These are phyloP conservation scores for Panorpa germanica DNA, from an alignment of 2,888 invertebrate genomes.

Conservation along the genomic window DNA sequence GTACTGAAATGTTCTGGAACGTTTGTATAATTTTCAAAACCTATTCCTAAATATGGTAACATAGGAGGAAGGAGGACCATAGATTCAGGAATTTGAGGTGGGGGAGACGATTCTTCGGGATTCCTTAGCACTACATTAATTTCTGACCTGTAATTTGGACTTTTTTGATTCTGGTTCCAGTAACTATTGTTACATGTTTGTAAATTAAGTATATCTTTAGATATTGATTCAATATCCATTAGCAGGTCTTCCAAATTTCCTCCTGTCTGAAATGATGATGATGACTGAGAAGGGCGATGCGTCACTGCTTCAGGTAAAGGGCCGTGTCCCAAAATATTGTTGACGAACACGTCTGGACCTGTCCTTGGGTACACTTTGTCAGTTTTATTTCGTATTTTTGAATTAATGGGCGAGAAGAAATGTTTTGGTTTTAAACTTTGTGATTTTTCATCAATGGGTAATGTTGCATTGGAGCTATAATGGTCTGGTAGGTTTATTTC, in stretches of 20 bases:
- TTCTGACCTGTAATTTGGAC: conserved; percentile 20
- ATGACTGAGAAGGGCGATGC: conserved; percentile 5
- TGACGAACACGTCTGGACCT: conserved; percentile 10
- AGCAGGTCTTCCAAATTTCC: conserved; percentile 49
- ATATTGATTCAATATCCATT: conserved; percentile 43
- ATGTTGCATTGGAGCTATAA: too few species aligned
- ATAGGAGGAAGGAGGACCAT: conserved; percentile 24
- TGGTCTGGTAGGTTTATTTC: conserved; percentile 3
- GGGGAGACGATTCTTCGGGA: conserved; percentile 14
- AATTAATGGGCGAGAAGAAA: conserved; percentile 27
- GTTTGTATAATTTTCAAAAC: conserved; percentile 20
- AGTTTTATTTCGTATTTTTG: conserved; percentile 20
- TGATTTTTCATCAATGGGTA: conserved; percentile 7
- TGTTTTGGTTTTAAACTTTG: conserved; percentile 21
- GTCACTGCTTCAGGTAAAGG: conserved; percentile 4
- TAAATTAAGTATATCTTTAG: conserved; percentile 23
- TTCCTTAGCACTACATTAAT: conserved; percentile 21
- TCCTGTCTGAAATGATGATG: conserved; percentile 26
- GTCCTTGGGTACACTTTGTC: conserved; percentile 14
- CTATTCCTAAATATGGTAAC: conserved; percentile 21
- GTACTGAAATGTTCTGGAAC: too few species aligned
- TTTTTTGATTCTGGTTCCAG: not conserved
- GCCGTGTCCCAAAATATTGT: conserved; percentile 11
- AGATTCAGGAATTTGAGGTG: conserved; percentile 22
- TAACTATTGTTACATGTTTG: conserved; percentile 15